phyloP scores from a whole-genome alignment of 2,888 invertebrate genomes.

The Pyrrhosoma nymphula region DNA sequence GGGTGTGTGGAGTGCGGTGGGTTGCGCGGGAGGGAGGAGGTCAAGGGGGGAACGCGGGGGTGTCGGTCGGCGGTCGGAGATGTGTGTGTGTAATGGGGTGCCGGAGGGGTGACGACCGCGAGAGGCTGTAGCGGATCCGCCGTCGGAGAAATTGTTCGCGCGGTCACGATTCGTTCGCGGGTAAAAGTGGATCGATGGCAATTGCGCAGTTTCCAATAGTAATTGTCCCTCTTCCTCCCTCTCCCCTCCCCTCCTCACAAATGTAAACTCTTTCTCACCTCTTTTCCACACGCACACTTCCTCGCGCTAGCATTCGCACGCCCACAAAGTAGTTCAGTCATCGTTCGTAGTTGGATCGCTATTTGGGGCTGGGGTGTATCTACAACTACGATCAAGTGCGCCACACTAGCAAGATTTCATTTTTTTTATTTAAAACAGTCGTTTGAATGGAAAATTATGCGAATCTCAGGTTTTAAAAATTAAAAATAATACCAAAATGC shows the following conservation, averaged over 20 bases:
- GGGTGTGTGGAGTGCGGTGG: background rate
- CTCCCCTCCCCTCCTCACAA: too few relatives aligned
- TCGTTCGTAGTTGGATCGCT: too few relatives aligned
- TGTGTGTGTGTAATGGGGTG: background rate
- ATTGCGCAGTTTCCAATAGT: constrained; percentile 36
- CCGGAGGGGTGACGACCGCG: background rate
- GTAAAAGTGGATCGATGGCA: constrained; percentile 31
- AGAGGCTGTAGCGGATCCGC: background rate
- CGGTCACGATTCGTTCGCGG: constrained; percentile 10
- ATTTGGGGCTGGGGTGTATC: too few relatives aligned
- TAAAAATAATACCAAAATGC: too few relatives aligned
- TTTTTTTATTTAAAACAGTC: too few relatives aligned
- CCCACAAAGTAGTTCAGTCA: too few relatives aligned
- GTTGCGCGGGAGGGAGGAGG: background rate
- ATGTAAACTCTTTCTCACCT: background rate
- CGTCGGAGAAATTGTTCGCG: constrained; percentile 25
- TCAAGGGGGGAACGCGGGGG: background rate
- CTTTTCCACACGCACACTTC: background rate
- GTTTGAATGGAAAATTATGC: too few relatives aligned
- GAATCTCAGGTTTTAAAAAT: too few relatives aligned
- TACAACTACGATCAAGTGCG: too few relatives aligned
- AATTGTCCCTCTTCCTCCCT: constrained; percentile 1
- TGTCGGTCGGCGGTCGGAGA: background rate
- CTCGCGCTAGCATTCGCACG: background rate
- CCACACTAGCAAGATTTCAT: too few relatives aligned